These are phyloP conservation scores for Cherax destructor DNA, from an alignment of 1,140 invertebrate genomes.

Conservation along the genomic window DNA sequence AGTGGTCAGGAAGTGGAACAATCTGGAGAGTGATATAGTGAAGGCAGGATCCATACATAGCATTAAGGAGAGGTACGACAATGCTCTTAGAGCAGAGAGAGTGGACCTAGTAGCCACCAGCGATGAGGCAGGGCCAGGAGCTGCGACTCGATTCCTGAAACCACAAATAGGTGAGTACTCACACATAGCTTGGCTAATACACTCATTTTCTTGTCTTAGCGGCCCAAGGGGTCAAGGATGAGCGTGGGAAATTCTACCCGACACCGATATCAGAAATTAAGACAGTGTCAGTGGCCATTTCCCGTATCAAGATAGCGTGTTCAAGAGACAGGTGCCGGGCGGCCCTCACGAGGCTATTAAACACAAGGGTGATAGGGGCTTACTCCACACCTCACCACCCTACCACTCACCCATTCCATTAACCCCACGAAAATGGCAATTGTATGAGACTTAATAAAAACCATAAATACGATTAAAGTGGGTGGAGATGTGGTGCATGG, in stretches of 20 bases:
- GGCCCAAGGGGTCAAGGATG: neutral
- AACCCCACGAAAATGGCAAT: neutral
- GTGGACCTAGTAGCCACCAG: too few relatives aligned
- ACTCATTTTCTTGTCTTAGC: neutral
- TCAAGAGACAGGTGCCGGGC: conserved; percentile 19
- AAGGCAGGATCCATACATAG: too few relatives aligned
- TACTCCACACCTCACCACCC: neutral
- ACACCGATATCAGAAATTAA: conserved; percentile 62
- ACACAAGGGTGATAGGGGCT: neutral
- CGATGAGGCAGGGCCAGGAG: too few relatives aligned
- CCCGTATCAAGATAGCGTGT: conserved; percentile 49
- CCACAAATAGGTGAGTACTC: too few relatives aligned
- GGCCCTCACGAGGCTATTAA: neutral
- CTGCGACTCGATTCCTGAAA: too few relatives aligned
- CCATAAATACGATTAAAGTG: neutral
- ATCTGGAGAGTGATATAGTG: too few relatives aligned
- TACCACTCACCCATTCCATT: neutral
- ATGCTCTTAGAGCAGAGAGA: too few relatives aligned
- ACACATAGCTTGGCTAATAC: neutral
- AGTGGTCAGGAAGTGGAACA: too few relatives aligned
- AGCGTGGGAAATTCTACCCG: conserved; percentile 54
- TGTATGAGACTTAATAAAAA: neutral
- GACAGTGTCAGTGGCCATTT: conserved; percentile 36
- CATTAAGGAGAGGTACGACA: too few relatives aligned
- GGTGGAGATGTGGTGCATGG: neutral